A percentile compares a stretch with the other conserved stretches of the same genome.
Conservation (phyloP, 2,113 vertebrate genomes). For the Otolemur garnettii region DNA sequence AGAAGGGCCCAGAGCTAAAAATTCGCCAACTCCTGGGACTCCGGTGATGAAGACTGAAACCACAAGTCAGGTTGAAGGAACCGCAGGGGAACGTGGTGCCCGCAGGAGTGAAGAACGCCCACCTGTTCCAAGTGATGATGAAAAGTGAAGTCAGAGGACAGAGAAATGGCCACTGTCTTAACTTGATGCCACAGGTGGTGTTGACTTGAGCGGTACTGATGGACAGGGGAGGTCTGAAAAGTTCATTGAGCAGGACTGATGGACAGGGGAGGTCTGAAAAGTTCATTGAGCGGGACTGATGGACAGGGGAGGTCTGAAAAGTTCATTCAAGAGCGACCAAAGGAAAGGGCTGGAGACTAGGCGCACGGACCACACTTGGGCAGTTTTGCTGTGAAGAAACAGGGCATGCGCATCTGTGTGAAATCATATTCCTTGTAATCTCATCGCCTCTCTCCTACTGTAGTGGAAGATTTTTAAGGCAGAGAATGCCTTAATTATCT, state of each 20-base stretch:
- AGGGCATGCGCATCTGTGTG: not conserved
- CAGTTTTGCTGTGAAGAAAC: not conserved
- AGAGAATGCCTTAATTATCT: not conserved
- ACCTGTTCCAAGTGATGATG: not conserved
- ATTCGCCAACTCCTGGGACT: no score
- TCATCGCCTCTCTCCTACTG: not conserved
- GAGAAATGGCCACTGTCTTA: not conserved
- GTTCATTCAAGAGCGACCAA: no score
- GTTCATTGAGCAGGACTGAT: no score
- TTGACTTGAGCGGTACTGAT: no score
- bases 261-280: no score
- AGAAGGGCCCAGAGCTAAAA: not conserved
- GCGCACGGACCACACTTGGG: accelerated
- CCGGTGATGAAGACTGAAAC: not conserved
- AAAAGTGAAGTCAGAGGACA: not conserved
- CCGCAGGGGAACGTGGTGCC: not conserved
- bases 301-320: not conserved
- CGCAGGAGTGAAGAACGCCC: not conserved
- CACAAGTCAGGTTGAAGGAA: not conserved
- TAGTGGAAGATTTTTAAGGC: not conserved
- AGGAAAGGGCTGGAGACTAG: not conserved
- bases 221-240: no score
- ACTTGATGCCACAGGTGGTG: not conserved
- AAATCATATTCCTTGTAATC: not conserved
- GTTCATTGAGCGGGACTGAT: not conserved